Percentiles rank a stretch among this genome's conserved stretches.
Evolutionary conservation across 2,888 invertebrate species (phyloP).

Genomic region (Cheilosia vernalis): DNA sequence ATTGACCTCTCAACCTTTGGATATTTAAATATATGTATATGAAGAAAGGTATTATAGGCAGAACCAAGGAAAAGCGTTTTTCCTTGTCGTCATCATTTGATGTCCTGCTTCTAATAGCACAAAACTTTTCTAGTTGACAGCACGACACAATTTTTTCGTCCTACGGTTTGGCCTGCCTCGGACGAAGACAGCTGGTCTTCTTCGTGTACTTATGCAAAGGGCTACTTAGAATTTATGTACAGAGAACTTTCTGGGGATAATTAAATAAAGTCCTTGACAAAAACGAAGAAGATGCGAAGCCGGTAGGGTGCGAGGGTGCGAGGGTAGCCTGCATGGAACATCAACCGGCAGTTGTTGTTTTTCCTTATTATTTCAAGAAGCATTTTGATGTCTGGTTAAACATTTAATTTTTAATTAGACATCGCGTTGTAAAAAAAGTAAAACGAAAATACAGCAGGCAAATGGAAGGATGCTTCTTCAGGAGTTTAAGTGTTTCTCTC

Average conservation of each 20-base stretch:
- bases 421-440: conserved; percentile 41
- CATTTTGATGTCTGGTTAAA: conserved; percentile 72
- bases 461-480: conserved; percentile 15
- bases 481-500: conserved; percentile 48
- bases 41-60: not conserved
- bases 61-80: conserved; percentile 20
- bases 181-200: not conserved
- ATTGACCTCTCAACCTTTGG: conserved; percentile 66
- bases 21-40: not conserved
- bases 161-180: conserved; percentile 17
- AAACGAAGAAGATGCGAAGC: conserved; percentile 46
- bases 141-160: conserved; percentile 44
- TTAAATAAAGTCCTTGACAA: conserved; percentile 71
- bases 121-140: conserved; percentile 66
- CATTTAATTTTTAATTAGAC: conserved; percentile 75
- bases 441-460: conserved; percentile 14
- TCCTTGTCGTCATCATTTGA: conserved; percentile 38
- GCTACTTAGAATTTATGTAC: conserved; percentile 68
- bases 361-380: conserved; percentile 40
- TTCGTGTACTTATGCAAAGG: conserved; percentile 60
- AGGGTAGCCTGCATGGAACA: not conserved
- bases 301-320: not conserved
- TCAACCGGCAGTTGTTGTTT: not conserved
- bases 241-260: conserved; percentile 64
- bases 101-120: conserved; percentile 41